Evolutionary conservation across 2,113 vertebrate species (phyloP), one percentile per base, ranked within the genome.

Genomic region (Prionailurus viverrinus): DNA sequence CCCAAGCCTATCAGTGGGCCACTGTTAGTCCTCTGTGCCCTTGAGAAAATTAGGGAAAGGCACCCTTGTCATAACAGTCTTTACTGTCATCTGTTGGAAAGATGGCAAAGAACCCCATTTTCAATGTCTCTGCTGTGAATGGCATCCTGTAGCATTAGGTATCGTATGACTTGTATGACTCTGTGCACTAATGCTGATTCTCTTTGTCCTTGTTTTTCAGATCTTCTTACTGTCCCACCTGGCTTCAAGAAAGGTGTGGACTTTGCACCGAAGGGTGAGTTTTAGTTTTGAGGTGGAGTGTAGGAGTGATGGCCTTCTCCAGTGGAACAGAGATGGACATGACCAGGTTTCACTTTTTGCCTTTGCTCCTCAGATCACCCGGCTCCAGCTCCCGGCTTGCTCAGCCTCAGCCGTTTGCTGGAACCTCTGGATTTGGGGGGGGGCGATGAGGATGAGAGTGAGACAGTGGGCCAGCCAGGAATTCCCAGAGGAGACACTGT

Each of bases 231-330:
- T 21, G 73, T 99, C 14, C 99, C 99, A 14, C 99, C 99, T 61
- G 99, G 99, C 87, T 98, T 99, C 61, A 99, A 99, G 98, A 98
- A 98, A 68, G 99, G 99, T 0, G 98, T 99, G 97, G 99, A 99
- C 92, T 99, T 99, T 97, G 98, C 97, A 80, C 98, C 98, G 33
- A 99, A 98, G 98, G 99, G 99, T 99, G 85, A 98, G 98, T 90
- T 66, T 66, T 27, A 12, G 71, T 71, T 91, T 66, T 29, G 39
- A 2, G 7, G n/a, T 9, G 25, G 79, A 1, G 48, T 1, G 0
- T 31, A 41, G 85, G 31, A 51, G 18, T 7, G 23, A 9, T 39
- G 23, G 29, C n/a, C 16, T 83, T 55, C 55, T 7, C 0, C 3
- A 48, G 19, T 23, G 11, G 73, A 12, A 45, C 1, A 25, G 21